Base-by-base conservation (phyloP, 1,140 invertebrate genomes). In the Drosophila nebulosa region DNA sequence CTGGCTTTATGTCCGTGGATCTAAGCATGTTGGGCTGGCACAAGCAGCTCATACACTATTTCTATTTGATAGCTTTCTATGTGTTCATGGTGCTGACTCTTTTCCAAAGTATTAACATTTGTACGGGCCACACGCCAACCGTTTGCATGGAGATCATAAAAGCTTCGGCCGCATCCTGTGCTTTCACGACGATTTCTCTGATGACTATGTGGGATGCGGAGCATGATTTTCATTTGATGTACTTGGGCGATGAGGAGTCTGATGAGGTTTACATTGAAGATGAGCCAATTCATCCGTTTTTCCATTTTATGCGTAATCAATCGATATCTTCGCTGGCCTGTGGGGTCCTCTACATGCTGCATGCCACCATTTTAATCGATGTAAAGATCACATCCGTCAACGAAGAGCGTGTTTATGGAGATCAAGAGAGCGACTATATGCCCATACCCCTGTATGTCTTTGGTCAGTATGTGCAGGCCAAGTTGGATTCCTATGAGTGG, bases 91-190 rank as follows among this genome's bases (percentile, higher is more conserved):
- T 74, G 12, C 18, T 69, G 14, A 76, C 73, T 14, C 42, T 74
- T 6, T 76, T 76, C 4, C 71, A 74, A 53, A 76, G 73, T 56
- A 18, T 76, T 12, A 69, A 39, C n/a, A 16, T 76, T 3, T 76
- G 73, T 39, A 76, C 73, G n/a, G 73, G 73, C 0, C 24, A 69
- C 10, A 32, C 1, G 4, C 64, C 71, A 0, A 30, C 16, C 2
- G 9, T 74, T 3, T 12, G 3, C 21, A 1, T n/a, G 30, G 73
- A 76, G 30, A 55, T 76, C 0, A 5, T 30, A 1, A 74, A 68
- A 42, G 9, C 71, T 7, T 36, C 12, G 30, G n/a, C 46, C 0
- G 73, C 71, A 0, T 10, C 65, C 0, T 1, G 50, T 10, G 64
- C 30, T 24, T 76, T 76, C 12, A 42, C 51, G 12, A 1, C 50